phyloP scores from a whole-genome alignment of 2,113 vertebrate species.

The Gallinago undulata region DNA sequence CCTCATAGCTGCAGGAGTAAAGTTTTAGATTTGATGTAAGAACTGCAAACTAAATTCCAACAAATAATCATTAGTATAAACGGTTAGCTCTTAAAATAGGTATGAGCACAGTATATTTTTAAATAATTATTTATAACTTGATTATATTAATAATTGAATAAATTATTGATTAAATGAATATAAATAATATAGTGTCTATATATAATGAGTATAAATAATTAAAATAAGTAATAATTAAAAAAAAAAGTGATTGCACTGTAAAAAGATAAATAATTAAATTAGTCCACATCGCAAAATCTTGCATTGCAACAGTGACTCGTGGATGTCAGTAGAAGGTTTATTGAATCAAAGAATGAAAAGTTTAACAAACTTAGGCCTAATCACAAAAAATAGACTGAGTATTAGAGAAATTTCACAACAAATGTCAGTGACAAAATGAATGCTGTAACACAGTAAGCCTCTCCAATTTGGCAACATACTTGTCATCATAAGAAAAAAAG shows the following conservation, averaged over 20 bases:
- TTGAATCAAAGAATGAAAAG: neutral
- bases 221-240: neutral
- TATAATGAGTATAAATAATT: too few relatives aligned
- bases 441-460: neutral
- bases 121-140: neutral
- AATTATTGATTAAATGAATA: too few relatives aligned
- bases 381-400: neutral
- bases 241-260: neutral
- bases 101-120: neutral
- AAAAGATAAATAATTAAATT: neutral
- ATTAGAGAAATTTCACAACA: neutral
- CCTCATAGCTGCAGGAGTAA: neutral
- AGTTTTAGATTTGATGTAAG: neutral
- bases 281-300: neutral
- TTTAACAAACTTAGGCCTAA: neutral
- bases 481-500: neutral
- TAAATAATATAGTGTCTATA: too few relatives aligned
- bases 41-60: neutral
- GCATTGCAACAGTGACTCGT: neutral
- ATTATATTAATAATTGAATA: too few relatives aligned
- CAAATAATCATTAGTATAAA: neutral
- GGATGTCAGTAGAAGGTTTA: neutral
- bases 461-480: neutral
- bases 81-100: neutral
- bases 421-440: neutral